A percentile compares a stretch with the other conserved stretches of the same genome.
These are phyloP conservation scores for Calephelis virginiensis DNA, from an alignment of 1,140 invertebrate genomes.

Conservation along the genomic window DNA sequence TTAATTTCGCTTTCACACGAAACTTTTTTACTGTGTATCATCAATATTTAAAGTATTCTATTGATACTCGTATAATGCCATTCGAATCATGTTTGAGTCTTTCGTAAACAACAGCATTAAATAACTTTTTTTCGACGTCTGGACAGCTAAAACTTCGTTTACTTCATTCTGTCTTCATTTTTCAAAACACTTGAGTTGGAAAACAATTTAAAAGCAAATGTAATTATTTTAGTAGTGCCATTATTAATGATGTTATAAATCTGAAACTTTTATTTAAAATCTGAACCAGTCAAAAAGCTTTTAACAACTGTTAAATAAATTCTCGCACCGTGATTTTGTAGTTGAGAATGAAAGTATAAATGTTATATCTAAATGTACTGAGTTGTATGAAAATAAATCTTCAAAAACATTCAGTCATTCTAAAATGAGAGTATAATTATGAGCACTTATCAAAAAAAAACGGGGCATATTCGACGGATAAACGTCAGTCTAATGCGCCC, in stretches of 20 bases:
- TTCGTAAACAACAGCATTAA: conserved; percentile 3
- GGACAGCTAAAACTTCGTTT: not conserved
- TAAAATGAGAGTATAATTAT: conserved; percentile 10
- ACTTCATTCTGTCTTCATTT: conserved; percentile 2
- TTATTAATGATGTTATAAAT: conserved; percentile 8
- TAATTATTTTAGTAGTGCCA: not conserved
- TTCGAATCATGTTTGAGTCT: conserved; percentile 25
- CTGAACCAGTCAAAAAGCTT: conserved; percentile 12
- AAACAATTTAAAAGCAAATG: conserved; percentile 9
- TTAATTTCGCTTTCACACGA: conserved; percentile 38
- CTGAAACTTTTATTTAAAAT: conserved; percentile 4
- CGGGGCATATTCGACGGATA: conserved; percentile 28
- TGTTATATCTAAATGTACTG: conserved; percentile 1
- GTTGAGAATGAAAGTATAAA: conserved; percentile 33
- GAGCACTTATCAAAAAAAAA: conserved; percentile 35
- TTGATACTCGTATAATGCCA: conserved; percentile 60
- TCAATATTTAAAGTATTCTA: conserved; percentile 55
- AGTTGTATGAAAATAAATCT: not conserved
- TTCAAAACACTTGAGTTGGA: conserved; percentile 5
- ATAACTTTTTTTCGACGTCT: not conserved
- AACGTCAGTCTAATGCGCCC: conserved; percentile 40
- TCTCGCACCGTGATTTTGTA: conserved; percentile 36
- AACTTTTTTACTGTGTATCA: conserved; percentile 44
- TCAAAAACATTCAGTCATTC: not conserved
- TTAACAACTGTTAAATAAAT: conserved; percentile 22